These are phyloP conservation scores for Hyperoodon ampullatus DNA, from an alignment of 2,113 vertebrate species.

Conservation along the genomic window DNA sequence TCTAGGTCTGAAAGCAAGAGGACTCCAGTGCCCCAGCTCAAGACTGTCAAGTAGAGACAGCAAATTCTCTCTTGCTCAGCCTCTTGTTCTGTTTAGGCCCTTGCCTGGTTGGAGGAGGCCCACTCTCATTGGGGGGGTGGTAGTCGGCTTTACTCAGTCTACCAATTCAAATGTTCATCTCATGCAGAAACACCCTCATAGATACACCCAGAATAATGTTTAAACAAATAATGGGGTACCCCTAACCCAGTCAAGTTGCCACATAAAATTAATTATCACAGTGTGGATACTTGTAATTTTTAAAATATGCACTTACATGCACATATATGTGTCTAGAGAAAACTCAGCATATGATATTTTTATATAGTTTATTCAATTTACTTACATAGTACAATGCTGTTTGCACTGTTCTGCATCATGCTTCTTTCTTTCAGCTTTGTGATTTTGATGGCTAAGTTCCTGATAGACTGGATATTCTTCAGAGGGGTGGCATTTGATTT, in stretches of 20 bases:
- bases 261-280: background rate
- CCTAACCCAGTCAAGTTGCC: background rate
- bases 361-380: background rate
- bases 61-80: background rate
- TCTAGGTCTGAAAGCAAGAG: background rate
- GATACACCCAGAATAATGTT: background rate
- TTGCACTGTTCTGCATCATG: background rate
- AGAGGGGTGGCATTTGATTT: background rate
- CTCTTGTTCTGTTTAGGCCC: background rate
- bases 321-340: background rate
- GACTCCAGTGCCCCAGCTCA: background rate
- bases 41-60: background rate
- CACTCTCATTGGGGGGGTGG: too few species aligned
- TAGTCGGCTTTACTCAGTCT: background rate
- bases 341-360: background rate
- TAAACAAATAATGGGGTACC: background rate
- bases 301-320: background rate
- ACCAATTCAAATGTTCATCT: background rate
- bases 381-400: background rate
- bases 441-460: background rate
- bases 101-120: background rate
- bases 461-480: background rate
- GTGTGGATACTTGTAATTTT: background rate
- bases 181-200: background rate
- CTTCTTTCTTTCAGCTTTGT: background rate